Evolutionary conservation across 2,888 invertebrate genomes (phyloP), one percentile per base, ranked within the genome.

Genomic region (Leptopilina drosophilae): DNA sequence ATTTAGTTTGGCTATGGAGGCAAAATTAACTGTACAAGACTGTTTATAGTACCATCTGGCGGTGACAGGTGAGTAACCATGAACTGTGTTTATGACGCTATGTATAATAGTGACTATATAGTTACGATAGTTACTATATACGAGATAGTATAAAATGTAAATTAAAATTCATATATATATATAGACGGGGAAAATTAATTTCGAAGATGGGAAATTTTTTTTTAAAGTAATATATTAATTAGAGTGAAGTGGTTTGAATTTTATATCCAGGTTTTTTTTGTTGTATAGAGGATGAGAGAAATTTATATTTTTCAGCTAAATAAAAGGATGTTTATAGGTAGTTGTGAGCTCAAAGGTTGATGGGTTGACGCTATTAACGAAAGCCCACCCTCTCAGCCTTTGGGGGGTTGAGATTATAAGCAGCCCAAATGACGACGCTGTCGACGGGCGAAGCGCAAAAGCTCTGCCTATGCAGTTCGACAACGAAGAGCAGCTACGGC

Each of bases 351-450:
- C 89, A 88, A 89, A 88, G 88, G 86, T 84, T 83, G 86, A 86
- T 84, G 84, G 85, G 86, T 87, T 87, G 86, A 88, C 86, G 88
- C 87, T 88, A 87, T 89, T 89, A 88, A 85, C 84, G 83, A 85
- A 86, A 87, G 84, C 85, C 82, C 82, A 82, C 56, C 75, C 77
- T 69, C 79, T 26, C 11, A 14, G 40, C 14, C 56, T 40, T 53
- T 53, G 9, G 76, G 76, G 77, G 80, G 78, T 77, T 78, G 82
- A 80, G 81, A 80, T 78, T 81, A 83, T 82, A 81, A 83, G 82
- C 81, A 82, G 79, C 82, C 80, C 81, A 80, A 77, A 80, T 80
- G 82, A 82, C 81, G 81, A 78, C 82, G 79, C 80, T 78, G 80
- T 79, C 82, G 81, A 82, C 80, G 83, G 33, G 77, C 81, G 80